Conservation (phyloP, 2,888 invertebrate species). For the Thumatha senex region DNA sequence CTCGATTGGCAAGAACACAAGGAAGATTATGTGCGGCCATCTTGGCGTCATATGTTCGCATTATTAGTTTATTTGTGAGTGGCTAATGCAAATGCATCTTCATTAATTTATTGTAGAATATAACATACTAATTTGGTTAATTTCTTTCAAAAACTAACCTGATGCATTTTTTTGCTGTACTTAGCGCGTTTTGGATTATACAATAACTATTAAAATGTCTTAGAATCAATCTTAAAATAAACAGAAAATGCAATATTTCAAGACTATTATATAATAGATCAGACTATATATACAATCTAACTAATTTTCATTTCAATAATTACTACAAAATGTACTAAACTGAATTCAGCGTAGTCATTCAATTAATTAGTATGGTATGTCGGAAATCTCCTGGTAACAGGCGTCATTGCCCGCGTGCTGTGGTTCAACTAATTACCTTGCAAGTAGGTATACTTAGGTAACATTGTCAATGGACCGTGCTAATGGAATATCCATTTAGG, state of each 20-base stretch:
- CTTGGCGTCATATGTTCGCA: slow-evolving; percentile 26
- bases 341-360: slow-evolving; percentile 15
- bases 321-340: no score
- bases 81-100: slow-evolving; percentile 30
- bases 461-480: slow-evolving; percentile 12
- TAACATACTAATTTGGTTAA: not conserved
- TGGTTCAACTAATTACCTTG: slow-evolving; percentile 25
- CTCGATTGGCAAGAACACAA: slow-evolving; percentile 47
- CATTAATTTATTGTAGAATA: not conserved
- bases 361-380: slow-evolving; percentile 29
- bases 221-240: no score
- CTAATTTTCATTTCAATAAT: no score
- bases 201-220: no score
- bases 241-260: no score
- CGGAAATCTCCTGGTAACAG: slow-evolving; percentile 21
- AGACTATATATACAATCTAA: no score
- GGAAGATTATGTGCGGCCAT: slow-evolving; percentile 31
- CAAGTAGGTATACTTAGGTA: slow-evolving; percentile 20
- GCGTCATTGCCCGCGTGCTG: slow-evolving; percentile 22
- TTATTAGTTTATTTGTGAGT: slow-evolving; percentile 28
- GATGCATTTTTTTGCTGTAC: no score
- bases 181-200: no score
- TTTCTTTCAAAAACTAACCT: no score
- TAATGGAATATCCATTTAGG: slow-evolving; percentile 11
- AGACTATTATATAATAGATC: no score